Evolutionary conservation across 2,888 invertebrate genomes (phyloP), one percentile per base, ranked within the genome.

Genomic region (Deilephila porcellus): DNA sequence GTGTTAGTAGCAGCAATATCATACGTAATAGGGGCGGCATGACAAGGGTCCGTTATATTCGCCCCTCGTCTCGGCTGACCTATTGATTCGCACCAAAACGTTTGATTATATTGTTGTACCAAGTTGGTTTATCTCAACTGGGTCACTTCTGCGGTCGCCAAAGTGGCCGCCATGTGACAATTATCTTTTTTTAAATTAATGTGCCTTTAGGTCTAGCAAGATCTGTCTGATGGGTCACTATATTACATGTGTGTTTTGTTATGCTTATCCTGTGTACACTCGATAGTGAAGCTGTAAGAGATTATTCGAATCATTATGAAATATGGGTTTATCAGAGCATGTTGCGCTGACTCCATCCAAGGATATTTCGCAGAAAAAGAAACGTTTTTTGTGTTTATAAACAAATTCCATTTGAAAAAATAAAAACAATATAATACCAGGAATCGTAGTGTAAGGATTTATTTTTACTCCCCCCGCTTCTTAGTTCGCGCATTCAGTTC

Each of bases 11-110:
- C 34, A 71, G 63, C 73, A 71, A 71, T 73, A 73, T 73, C 73
- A 70, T 62, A 25, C 76, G 80, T 78, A 81, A 82, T 81, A 81
- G 76, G 83, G 81, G 81, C 83, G 80, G 77, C 79, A 81, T 85
- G 88, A 89, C 89, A 86, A 83, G 88, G 89, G 88, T 89, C 85
- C 81, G 81, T 80, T 80, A 85, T 87, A 86, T 87, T 88, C 67
- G 67, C 74, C 80, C 78, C 81, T 80, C 83, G 84, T 86, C 85
- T 83, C 74, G 82, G 79, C 80, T 71, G 82, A 83, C 67, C 86
- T 87, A 87, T 86, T 86, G 88, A 86, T 82, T 82, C 79, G 76
- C 82, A 78, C 80, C 81, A 80, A 83, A 82, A 76, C 74, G 71
- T 73, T 73, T 63, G 60, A 62, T 71, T 67, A 67, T 67, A 67